Evolutionary conservation across 2,797 vertebrate genomes (phyloP), one percentile per base, ranked within the genome.

Genomic region (Intellagama lesueurii): DNA sequence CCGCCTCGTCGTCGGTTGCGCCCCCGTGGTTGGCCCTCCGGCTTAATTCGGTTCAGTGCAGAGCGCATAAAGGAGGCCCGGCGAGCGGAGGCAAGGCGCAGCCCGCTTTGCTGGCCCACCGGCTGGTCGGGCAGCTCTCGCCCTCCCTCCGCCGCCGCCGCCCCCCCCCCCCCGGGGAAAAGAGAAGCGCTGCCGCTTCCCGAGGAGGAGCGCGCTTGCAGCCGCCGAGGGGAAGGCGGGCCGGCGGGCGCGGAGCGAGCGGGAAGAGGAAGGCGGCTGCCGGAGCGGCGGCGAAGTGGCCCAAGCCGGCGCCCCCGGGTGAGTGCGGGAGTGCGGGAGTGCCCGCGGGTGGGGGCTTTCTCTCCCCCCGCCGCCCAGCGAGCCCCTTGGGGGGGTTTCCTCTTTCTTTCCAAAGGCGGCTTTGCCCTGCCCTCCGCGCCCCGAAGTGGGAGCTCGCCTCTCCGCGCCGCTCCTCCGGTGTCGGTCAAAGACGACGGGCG

Each of bases 51-150:
- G 95, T 96, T 95, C 95, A 87, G 94, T 91, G 96, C 95, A 96
- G 97, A 97, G 96, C 96, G 95, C 95, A 95, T 97, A 96, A 98
- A 96, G 97, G 96, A 94, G 95, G 95, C 94, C 66, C 66, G 52
- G 24, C 49, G 3, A 47, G 76, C 35, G 66, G 28, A 32, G 30
- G 28, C 35, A 3, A 66, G 83, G 88, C 83, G 30, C 88, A 81
- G 66, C 77, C 7, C 22, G 52, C 77, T 17, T 35, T 12, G 77
- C 32, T 26, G 28, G 75, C 75, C 70, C n/a, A 47, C 22, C 70
- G 72, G 56, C 5, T 30, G 87, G 35, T 14, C 14, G 72, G 72
- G 69, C 86, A 26, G 12, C 81, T 40, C 72, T 19, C 87, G 30
- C 84, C 11, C 24, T 9, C 32, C 7, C 75, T 3, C 3, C 14